Evolutionary conservation across 2,888 invertebrate species (phyloP), one percentile per base, ranked within the genome.

Genomic region (Catotricha subobsoleta): DNA sequence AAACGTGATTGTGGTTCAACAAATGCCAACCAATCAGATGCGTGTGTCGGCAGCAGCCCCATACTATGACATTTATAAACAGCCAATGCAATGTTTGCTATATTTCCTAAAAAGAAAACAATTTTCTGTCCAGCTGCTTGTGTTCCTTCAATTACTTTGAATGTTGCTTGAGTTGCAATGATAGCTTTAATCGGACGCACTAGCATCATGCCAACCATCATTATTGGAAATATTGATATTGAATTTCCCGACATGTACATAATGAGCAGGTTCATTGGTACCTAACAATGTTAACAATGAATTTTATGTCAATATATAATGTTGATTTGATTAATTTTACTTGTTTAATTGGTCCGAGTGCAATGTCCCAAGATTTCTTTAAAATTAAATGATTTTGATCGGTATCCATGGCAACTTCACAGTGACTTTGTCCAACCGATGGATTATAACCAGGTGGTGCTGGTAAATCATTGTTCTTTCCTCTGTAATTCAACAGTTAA

Each of bases 211-310:
- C 94, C 95, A 8, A 99, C 94, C 98, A 99, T 99, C 98, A 99
- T 98, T 37, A 99, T 98, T 0, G 98, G 98, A 54, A 99, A 97
- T 52, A 99, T 97, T 1, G 95, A 97, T 53, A 98, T 95, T 0
- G 95, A 92, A 61, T 91, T 95, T 15, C 97, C 97, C 41, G 97
- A 92, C 98, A 99, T 99, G 64, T 97, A 99, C 92, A 98, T 95
- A 45, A 99, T 91, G 60, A 98, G 92, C 46, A 98, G 68, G 64
- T 99, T 99, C 98, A 99, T 99, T 1, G 95, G 95, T 48, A 87
- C 59, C 61, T 62, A 41, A 1, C 45, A 44, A 20, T 34, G 16
- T 31, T 15, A 35, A 18, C n/a, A 19, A 12, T 8, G 3, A 4
- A 12, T 30, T 9, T 2, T 9, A 23, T 13, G 20, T 23, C 13